Conservation (phyloP, 1,140 invertebrate species). For the Scaptomyza pallida region DNA sequence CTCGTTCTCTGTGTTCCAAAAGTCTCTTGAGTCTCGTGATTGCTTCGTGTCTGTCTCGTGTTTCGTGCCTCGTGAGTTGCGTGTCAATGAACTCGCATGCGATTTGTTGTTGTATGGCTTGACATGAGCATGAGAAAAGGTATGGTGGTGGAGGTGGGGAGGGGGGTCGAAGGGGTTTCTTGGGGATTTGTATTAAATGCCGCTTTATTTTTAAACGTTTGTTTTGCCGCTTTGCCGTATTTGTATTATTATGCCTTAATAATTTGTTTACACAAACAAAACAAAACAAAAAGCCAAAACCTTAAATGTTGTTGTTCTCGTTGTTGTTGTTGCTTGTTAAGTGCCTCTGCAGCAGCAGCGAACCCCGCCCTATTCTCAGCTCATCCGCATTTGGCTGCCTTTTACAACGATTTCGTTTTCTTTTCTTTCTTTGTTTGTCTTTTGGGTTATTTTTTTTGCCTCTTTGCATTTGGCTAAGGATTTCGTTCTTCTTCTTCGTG, state of each 20-base stretch:
- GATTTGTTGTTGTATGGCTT: slow-evolving; percentile 74
- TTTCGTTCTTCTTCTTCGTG: slow-evolving; percentile 9
- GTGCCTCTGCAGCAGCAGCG: slow-evolving; percentile 4
- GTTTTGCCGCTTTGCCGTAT: slow-evolving; percentile 34
- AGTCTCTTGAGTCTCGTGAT: slow-evolving; percentile 16
- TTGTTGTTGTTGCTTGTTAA: slow-evolving; percentile 24
- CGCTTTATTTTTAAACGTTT: slow-evolving; percentile 69
- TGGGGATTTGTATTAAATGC: slow-evolving; percentile 46
- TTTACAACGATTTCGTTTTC: background rate
- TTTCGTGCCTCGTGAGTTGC: slow-evolving; percentile 46
- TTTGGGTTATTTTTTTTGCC: slow-evolving; percentile 6
- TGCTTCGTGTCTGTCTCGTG: slow-evolving; percentile 46
- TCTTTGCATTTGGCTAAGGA: slow-evolving; percentile 31
- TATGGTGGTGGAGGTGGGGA: background rate
- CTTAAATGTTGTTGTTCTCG: slow-evolving; percentile 11
- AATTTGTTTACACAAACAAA: slow-evolving; percentile 73
- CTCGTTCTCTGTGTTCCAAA: slow-evolving; percentile 17
- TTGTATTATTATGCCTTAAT: slow-evolving; percentile 66
- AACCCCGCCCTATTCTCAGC: slow-evolving; percentile 29
- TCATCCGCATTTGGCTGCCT: slow-evolving; percentile 9
- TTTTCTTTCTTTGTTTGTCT: slow-evolving; percentile 14
- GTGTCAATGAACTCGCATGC: slow-evolving; percentile 80
- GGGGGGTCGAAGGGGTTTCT: slow-evolving; percentile 30
- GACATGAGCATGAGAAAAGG: slow-evolving; percentile 19
- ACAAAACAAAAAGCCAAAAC: slow-evolving; percentile 48